Percentiles rank a stretch among this genome's conserved stretches.
These are phyloP conservation scores for Botia almorhae DNA, from an alignment of 2,797 vertebrate genomes.

Conservation along the genomic window DNA sequence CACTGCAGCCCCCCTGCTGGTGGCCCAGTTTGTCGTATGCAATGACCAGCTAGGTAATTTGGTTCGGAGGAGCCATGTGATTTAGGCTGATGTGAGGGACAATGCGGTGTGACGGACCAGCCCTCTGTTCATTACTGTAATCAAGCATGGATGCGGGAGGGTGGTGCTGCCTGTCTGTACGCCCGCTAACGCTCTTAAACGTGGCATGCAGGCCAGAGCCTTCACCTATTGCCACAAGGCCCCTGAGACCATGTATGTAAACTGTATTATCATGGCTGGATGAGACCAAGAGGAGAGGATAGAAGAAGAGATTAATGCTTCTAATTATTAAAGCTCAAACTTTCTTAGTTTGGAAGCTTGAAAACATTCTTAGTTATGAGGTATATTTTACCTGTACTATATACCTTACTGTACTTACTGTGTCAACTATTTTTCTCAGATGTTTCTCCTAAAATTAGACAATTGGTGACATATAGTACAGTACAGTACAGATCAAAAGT, in stretches of 20 bases:
- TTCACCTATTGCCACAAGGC: conserved; percentile 83
- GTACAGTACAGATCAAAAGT: neutral
- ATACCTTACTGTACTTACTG: neutral
- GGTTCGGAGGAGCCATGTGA: conserved; percentile 82
- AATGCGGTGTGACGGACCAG: conserved; percentile 70
- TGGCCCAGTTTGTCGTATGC: conserved; percentile 83
- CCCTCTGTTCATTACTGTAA: conserved; percentile 77
- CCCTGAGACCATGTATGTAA: conserved; percentile 79
- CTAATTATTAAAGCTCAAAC: neutral
- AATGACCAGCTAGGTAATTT: conserved; percentile 84
- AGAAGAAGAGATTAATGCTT: conserved; percentile 23
- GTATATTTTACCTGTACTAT: too few species aligned
- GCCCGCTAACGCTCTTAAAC: conserved; percentile 73
- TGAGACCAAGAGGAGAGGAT: conserved; percentile 47
- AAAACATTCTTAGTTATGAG: too few species aligned
- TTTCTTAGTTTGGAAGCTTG: too few species aligned
- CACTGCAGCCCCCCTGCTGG: conserved; percentile 73
- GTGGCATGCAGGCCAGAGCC: conserved; percentile 69
- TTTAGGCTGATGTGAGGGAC: conserved; percentile 82
- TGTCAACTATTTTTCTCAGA: neutral
- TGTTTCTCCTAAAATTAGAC: neutral
- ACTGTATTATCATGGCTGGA: conserved; percentile 58
- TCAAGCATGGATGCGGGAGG: conserved; percentile 69
- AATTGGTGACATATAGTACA: neutral
- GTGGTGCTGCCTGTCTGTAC: conserved; percentile 62